Base-by-base conservation (phyloP, 1,140 invertebrate species). In the Lycorma delicatula region DNA sequence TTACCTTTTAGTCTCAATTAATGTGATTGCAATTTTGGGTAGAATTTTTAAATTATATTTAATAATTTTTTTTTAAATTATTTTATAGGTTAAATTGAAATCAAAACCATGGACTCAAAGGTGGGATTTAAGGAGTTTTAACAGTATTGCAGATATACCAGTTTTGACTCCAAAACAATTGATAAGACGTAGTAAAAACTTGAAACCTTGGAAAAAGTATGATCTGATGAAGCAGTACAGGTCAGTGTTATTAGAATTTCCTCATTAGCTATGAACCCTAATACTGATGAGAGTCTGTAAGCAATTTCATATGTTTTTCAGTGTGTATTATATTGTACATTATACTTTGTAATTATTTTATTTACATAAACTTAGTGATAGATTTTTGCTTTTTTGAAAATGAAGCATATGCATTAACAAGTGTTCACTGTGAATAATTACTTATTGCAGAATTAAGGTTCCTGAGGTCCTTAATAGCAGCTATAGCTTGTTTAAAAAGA, bases 141-240 rank as follows among this genome's bases (percentile, higher is more conserved):
- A 88, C 72, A 93, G 92, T 20, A 75, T 91, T n/a, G 75, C 91
- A 13, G 70, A 78, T 36, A 58, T 59, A 47, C 74, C 72, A 59
- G 31, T 9, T 9, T 9, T 34, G n/a, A 9, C 31, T n/a, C 9
- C 9, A n/a, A 79, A 65, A 65, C 83, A 23, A 81, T 77, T 62
- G 74, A 83, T 59, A 82, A 79, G 64, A 78, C 82, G 81, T 79
- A 81, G 26, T 70, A 76, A 63, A 69, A 80, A 63, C 69, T 77
- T 36, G 75, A 74, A 49, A 88, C 87, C 89, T 9, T 93, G 87
- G 86, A 86, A 89, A 66, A 89, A 92, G 77, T 93, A 86, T 75
- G 94, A 98, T 73, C 75, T 97, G 31, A 95, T 98, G 91, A 91
- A 91, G 72, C 77, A 85, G 50, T 97, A 97, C 68, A 84, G 93